phyloP scores from a whole-genome alignment of 2,888 invertebrate species.

The Disparrhopalites patrizii region DNA sequence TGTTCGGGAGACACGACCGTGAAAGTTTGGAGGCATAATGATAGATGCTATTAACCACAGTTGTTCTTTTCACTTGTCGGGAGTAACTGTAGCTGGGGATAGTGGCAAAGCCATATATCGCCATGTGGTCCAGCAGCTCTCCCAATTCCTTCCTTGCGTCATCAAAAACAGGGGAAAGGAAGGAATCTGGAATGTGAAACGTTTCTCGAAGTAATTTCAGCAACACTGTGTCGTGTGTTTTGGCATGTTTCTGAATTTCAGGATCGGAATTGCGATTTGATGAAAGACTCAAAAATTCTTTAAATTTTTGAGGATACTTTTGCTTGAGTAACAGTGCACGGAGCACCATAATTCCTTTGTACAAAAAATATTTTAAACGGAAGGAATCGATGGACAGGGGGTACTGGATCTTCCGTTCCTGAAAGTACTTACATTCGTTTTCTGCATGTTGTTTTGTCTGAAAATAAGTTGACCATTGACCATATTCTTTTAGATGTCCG shows the following conservation, averaged over 20 bases:
- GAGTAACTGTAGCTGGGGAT: background rate
- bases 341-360: constrained; percentile 3
- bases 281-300: background rate
- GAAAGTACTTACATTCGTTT: constrained; percentile 19
- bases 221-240: constrained; percentile 1
- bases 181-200: background rate
- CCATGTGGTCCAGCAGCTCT: constrained; percentile 2
- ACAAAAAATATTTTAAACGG: background rate
- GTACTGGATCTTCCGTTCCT: constrained; percentile 3
- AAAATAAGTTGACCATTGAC: too few relatives aligned
- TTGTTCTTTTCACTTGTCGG: constrained; percentile 1
- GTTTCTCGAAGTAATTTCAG: background rate
- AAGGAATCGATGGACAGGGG: background rate
- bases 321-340: constrained; percentile 9
- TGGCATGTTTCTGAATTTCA: background rate
- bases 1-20: constrained; percentile 13
- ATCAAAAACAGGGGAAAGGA: background rate
- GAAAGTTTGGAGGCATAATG: background rate
- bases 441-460: constrained; percentile 8
- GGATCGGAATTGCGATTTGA: background rate
- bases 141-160: constrained; percentile 1
- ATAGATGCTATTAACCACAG: too few relatives aligned
- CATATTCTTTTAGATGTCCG: too few relatives aligned
- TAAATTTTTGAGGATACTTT: background rate
- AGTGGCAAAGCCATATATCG: constrained; percentile 12